These are phyloP conservation scores for Ooceraea biroi DNA, from an alignment of 1,140 invertebrate genomes.

Conservation along the genomic window DNA sequence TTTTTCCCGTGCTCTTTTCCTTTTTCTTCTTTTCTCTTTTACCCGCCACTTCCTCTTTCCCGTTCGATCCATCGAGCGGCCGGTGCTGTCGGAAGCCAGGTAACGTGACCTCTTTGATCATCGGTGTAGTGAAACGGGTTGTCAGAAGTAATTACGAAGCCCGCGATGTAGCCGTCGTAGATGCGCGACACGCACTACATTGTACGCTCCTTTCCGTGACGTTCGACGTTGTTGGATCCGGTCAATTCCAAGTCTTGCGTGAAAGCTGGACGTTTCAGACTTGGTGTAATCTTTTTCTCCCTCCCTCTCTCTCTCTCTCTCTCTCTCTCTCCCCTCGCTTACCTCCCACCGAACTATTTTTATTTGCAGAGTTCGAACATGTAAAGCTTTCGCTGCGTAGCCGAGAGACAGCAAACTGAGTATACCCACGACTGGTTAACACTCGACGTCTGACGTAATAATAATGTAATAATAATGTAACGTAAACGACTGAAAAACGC, in stretches of 20 bases:
- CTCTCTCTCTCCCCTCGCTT: no score
- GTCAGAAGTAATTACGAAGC: conserved; percentile 67
- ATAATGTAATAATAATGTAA: neutral
- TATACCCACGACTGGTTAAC: conserved; percentile 18
- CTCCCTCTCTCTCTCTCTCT: no score
- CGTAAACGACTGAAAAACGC: conserved; percentile 22
- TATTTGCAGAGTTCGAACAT: conserved; percentile 15
- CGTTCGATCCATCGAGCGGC: conserved; percentile 63
- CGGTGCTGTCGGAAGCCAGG: conserved; percentile 61
- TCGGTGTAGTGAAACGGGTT: conserved; percentile 48
- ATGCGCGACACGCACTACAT: conserved; percentile 42
- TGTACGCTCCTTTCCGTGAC: conserved; percentile 19
- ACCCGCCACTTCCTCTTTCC: conserved; percentile 34
- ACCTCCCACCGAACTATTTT: neutral
- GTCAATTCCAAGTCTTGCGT: conserved; percentile 20
- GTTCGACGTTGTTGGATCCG: conserved; percentile 21
- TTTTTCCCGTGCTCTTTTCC: conserved; percentile 18
- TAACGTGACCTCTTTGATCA: conserved; percentile 69
- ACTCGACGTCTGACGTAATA: neutral
- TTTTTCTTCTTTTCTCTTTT: neutral
- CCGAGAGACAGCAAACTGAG: conserved; percentile 14
- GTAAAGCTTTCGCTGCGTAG: neutral
- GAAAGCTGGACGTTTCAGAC: conserved; percentile 11
- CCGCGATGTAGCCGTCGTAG: conserved; percentile 22
- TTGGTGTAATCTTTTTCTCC: neutral